A percentile compares a stretch with the other conserved stretches of the same genome.
These are phyloP conservation scores for Catocala sponsa DNA, from an alignment of 2,888 invertebrate genomes.

Conservation along the genomic window DNA sequence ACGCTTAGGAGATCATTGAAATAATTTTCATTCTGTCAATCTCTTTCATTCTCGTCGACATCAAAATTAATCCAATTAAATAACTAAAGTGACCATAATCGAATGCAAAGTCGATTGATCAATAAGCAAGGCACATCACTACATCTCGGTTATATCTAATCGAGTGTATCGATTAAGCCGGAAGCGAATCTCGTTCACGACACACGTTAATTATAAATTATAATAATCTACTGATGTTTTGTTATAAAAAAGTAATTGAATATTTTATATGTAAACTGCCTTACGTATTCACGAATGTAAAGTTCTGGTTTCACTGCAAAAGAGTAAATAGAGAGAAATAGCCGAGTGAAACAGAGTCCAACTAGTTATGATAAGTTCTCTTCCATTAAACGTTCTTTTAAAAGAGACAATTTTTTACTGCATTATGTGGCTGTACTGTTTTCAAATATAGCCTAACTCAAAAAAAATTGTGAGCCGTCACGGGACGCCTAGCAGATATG, in stretches of 20 bases:
- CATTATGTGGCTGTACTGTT: too few relatives aligned
- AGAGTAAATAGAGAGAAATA: too few relatives aligned
- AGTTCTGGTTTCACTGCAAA: too few relatives aligned
- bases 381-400: too few relatives aligned
- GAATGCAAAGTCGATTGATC: conserved; percentile 54
- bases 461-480: too few relatives aligned
- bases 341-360: too few relatives aligned
- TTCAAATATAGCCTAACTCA: too few relatives aligned
- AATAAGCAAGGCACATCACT: conserved; percentile 39
- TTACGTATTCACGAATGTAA: too few relatives aligned
- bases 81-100: conserved; percentile 34
- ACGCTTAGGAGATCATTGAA: too few relatives aligned
- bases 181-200: conserved; percentile 51
- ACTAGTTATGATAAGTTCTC: too few relatives aligned
- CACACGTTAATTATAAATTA: conserved; percentile 61
- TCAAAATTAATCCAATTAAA: conserved; percentile 37
- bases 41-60: conserved; percentile 9
- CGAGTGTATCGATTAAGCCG: conserved; percentile 53
- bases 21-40: not conserved
- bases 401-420: too few relatives aligned
- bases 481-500: too few relatives aligned
- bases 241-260: conserved; percentile 37
- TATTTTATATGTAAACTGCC: conserved; percentile 9
- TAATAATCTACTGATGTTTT: conserved; percentile 43
- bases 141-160: conserved; percentile 15